Conservation (phyloP, 2,113 vertebrate species). For the Orcinus orca region DNA sequence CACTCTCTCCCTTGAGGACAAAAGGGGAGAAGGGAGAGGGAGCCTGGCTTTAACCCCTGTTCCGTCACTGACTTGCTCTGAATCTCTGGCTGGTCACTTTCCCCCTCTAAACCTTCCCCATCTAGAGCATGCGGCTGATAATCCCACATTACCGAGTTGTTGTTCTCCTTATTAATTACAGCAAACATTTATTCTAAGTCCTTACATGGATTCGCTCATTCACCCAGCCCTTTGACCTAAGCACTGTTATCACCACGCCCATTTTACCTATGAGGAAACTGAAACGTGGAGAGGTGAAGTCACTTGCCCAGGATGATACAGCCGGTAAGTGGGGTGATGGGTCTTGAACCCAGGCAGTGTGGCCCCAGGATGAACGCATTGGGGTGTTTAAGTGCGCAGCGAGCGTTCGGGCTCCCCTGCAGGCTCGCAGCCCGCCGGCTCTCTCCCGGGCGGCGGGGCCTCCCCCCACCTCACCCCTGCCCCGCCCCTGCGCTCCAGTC, state of each 20-base stretch:
- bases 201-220: background rate
- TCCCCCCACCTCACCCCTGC: background rate
- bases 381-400: background rate
- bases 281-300: background rate
- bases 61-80: background rate
- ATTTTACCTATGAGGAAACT: background rate
- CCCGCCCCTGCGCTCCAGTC: fast-evolving
- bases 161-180: background rate
- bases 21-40: background rate
- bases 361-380: background rate
- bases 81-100: background rate
- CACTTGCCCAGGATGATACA: background rate
- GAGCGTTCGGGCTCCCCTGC: background rate
- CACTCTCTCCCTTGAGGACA: background rate
- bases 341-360: conserved; percentile 32
- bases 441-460: fast-evolving
- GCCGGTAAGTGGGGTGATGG: background rate
- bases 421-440: background rate
- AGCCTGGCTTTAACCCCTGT: background rate
- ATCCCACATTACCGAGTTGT: too few relatives aligned
- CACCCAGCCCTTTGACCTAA: background rate
- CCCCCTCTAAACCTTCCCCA: background rate
- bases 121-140: background rate
- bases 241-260: background rate
- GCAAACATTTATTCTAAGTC: background rate